phyloP scores from a whole-genome alignment of 2,113 vertebrate species.

The Morphnarchus princeps region DNA sequence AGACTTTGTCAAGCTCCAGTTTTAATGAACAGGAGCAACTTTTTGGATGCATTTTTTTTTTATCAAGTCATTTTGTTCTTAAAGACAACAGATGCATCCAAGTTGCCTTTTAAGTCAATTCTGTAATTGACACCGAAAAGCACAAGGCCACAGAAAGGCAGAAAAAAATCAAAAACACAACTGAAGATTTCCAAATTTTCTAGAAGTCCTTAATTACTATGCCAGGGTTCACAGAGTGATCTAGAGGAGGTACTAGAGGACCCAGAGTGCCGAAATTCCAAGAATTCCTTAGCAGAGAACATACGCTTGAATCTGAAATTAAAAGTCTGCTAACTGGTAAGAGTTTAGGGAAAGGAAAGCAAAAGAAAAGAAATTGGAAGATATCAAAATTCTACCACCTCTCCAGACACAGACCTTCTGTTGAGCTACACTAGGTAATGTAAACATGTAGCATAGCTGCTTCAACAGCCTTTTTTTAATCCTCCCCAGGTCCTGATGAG shows the following conservation, averaged over 20 bases:
- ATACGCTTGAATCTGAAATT: background rate
- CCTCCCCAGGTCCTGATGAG: background rate
- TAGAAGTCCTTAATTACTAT: background rate
- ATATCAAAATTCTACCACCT: background rate
- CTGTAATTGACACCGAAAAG: background rate
- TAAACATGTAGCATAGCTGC: background rate
- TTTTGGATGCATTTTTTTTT: background rate
- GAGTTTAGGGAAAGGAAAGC: background rate
- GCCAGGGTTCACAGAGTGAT: background rate
- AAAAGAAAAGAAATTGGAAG: background rate
- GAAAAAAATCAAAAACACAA: background rate
- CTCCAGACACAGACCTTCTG: background rate
- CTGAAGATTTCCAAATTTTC: background rate
- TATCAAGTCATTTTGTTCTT: background rate
- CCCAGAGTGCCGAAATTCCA: background rate
- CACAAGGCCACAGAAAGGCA: background rate
- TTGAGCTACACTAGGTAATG: background rate
- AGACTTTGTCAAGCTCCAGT: background rate
- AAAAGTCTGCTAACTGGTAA: background rate
- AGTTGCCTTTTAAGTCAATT: background rate
- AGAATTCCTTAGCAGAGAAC: background rate
- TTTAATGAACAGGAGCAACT: background rate
- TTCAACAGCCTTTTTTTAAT: background rate
- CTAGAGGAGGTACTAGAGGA: background rate
- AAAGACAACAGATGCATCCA: background rate